Percentiles rank a stretch among this genome's conserved stretches.
Conservation (phyloP, 2,113 vertebrate genomes). For the Suncus etruscus region DNA sequence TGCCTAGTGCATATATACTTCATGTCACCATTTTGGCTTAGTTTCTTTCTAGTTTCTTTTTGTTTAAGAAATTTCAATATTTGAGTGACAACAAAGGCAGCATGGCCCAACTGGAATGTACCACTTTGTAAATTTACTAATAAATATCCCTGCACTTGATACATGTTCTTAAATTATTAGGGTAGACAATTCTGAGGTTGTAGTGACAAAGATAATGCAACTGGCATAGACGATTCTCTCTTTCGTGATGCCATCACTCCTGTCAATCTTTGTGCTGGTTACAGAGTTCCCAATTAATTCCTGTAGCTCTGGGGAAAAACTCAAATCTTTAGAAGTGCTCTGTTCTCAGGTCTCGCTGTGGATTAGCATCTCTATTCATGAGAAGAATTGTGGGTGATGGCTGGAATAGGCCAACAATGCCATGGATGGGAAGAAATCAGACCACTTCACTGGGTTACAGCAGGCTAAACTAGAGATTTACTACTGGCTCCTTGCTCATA, state of each 20-base stretch:
- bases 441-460: neutral
- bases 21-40: neutral
- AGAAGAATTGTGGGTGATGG: neutral
- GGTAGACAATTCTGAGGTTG: neutral
- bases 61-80: conserved; percentile 1
- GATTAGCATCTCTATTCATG: neutral
- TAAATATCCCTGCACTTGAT: neutral
- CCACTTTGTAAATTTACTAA: neutral
- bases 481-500: too few relatives aligned
- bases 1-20: neutral
- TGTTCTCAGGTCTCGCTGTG: neutral
- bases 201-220: neutral
- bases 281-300: neutral
- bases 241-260: neutral
- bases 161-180: neutral
- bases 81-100: neutral
- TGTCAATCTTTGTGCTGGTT: neutral
- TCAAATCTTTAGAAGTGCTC: neutral
- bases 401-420: neutral
- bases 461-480: too few relatives aligned
- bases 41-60: neutral
- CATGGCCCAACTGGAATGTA: neutral
- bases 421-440: neutral
- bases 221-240: neutral
- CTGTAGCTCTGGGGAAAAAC: neutral